Evolutionary conservation across 2,113 vertebrate genomes (phyloP).

Genomic region (Oostethus manadensis): DNA sequence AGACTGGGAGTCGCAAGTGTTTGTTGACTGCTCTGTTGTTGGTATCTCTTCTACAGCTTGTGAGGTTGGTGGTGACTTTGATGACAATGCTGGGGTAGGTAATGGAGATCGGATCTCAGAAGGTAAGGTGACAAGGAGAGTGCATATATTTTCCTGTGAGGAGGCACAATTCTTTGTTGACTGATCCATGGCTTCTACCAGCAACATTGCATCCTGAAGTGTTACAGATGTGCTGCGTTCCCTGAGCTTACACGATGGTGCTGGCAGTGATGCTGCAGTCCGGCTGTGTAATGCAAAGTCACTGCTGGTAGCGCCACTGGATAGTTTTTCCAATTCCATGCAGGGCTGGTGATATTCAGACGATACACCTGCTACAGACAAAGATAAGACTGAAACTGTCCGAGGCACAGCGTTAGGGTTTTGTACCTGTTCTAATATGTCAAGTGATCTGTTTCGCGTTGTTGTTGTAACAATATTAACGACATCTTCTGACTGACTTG

Average conservation of each 20-base stretch:
- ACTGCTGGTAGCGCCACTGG: background rate
- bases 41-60: background rate
- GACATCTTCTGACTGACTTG: background rate
- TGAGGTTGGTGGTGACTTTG: background rate
- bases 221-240: background rate
- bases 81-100: background rate
- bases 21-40: background rate
- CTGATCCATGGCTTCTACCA: constrained; percentile 3
- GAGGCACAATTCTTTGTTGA: background rate
- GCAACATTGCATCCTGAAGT: constrained; percentile 2
- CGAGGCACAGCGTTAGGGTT: background rate
- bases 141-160: background rate
- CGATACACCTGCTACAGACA: background rate
- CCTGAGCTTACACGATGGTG: background rate
- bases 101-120: background rate
- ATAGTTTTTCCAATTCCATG: background rate
- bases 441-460: background rate
- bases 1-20: background rate
- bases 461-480: background rate
- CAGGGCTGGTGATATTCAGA: constrained; percentile 2
- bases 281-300: background rate
- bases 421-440: background rate
- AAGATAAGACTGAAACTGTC: constrained; percentile 1
- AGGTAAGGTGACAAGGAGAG: background rate
- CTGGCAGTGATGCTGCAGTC: background rate